phyloP scores from a whole-genome alignment of 2,113 vertebrate species.

The Monopterus albus region DNA sequence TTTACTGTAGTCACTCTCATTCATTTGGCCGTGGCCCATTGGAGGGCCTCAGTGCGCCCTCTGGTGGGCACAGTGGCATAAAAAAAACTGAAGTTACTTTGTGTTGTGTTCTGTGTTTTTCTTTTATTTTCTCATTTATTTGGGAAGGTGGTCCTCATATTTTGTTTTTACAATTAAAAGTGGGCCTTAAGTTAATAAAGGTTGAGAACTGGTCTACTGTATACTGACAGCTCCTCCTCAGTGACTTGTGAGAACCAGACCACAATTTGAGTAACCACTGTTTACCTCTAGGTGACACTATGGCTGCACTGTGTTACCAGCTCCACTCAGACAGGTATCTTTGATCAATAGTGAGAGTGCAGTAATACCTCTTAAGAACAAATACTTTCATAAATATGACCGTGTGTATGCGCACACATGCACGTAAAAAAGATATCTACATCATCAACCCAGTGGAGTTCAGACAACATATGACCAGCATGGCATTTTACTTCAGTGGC shows the following conservation, averaged over 20 bases:
- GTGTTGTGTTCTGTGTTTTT: too few species aligned
- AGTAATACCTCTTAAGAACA: slow-evolving; percentile 2
- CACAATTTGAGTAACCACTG: not conserved
- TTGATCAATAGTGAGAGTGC: slow-evolving; percentile 1
- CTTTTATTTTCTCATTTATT: too few species aligned
- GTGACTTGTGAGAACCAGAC: not conserved
- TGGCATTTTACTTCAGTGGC: slow-evolving; percentile 65
- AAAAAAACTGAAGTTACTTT: too few species aligned
- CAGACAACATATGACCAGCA: slow-evolving; percentile 58
- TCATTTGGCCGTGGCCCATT: too few species aligned
- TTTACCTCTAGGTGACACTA: slow-evolving; percentile 69
- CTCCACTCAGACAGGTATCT: not conserved
- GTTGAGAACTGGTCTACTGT: too few species aligned
- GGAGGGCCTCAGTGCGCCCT: too few species aligned
- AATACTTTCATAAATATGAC: not conserved
- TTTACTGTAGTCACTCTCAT: too few species aligned
- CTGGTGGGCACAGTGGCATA: too few species aligned
- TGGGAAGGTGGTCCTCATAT: too few species aligned
- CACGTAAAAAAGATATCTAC: not conserved
- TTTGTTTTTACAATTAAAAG: too few species aligned
- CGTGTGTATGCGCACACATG: not conserved
- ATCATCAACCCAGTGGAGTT: slow-evolving; percentile 49
- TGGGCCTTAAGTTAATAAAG: too few species aligned
- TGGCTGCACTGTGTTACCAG: slow-evolving; percentile 5
- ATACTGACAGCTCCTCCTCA: not conserved